Percentiles rank a stretch among this genome's conserved stretches.
phyloP scores from a whole-genome alignment of 2,888 invertebrate species.

The Phlogophora meticulosa region DNA sequence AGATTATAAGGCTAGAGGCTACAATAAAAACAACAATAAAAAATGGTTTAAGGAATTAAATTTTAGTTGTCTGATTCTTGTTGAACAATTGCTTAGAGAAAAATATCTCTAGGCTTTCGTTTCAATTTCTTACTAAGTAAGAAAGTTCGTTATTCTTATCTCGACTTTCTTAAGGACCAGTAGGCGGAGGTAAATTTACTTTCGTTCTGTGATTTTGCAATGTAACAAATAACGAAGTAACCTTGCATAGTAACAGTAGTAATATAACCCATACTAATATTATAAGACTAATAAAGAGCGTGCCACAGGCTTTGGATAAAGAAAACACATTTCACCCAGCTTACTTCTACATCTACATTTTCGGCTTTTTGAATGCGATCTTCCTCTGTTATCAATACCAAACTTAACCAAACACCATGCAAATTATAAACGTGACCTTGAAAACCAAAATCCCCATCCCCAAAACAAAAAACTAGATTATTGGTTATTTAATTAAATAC shows the following conservation, averaged over 20 bases:
- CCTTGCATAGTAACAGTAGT: conserved; percentile 10
- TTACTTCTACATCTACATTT: too few relatives aligned
- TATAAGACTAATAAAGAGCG: too few relatives aligned
- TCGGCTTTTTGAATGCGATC: background rate
- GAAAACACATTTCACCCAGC: too few relatives aligned
- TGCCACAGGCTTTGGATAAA: too few relatives aligned
- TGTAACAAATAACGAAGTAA: conserved; percentile 9
- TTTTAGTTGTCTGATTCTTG: too few relatives aligned
- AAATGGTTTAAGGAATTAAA: too few relatives aligned
- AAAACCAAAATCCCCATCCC: too few relatives aligned
- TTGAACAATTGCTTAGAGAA: too few relatives aligned
- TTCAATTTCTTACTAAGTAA: background rate
- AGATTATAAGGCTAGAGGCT: background rate
- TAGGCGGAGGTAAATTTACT: background rate
- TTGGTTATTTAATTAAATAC: too few relatives aligned
- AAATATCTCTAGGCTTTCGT: background rate
- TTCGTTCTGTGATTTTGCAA: conserved; percentile 1
- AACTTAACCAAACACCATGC: too few relatives aligned
- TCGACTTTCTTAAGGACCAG: background rate
- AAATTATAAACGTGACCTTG: background rate
- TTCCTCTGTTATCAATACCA: background rate
- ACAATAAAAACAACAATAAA: background rate
- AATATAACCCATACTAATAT: background rate
- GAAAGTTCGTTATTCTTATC: background rate
- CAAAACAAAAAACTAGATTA: too few relatives aligned